phyloP scores from a whole-genome alignment of 2,113 vertebrate genomes.

The Scartelaos histophorus region DNA sequence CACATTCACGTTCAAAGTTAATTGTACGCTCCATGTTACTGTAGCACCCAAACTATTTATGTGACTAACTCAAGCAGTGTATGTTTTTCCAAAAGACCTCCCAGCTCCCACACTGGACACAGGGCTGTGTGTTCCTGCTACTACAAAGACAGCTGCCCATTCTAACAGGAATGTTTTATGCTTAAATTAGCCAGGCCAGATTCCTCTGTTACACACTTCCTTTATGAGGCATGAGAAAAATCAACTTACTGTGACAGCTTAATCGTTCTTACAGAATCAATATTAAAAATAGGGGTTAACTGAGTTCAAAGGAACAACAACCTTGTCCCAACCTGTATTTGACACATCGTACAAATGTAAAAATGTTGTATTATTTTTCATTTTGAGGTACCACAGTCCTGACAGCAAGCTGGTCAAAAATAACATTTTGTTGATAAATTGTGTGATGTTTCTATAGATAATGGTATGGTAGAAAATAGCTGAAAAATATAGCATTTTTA shows the following conservation, averaged over 20 bases:
- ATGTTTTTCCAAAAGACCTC: constrained; percentile 25
- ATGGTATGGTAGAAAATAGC: not conserved
- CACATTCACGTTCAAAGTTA: not conserved
- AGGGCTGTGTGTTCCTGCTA: constrained; percentile 30
- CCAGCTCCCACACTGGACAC: constrained; percentile 6
- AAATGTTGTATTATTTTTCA: not conserved
- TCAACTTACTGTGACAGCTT: not conserved
- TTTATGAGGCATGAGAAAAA: constrained; percentile 16
- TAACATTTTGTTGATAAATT: not conserved
- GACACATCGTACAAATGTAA: too few relatives aligned
- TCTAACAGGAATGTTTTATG: constrained; percentile 53
- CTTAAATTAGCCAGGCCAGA: constrained; percentile 63
- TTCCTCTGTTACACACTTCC: constrained; percentile 49
- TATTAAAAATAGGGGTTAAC: not conserved
- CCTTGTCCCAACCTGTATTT: too few relatives aligned
- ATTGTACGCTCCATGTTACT: not conserved
- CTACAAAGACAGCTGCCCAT: constrained; percentile 69
- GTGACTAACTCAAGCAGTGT: constrained; percentile 3
- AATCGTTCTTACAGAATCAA: not conserved
- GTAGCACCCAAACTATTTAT: constrained; percentile 1
- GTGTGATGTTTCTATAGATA: not conserved
- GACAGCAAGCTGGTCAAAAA: not conserved
- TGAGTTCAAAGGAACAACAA: too few relatives aligned
- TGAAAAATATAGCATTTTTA: not conserved
- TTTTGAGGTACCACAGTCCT: not conserved